Percentiles rank a stretch among this genome's conserved stretches.
phyloP scores from a whole-genome alignment of 2,113 vertebrate genomes.

The Proteles cristata region DNA sequence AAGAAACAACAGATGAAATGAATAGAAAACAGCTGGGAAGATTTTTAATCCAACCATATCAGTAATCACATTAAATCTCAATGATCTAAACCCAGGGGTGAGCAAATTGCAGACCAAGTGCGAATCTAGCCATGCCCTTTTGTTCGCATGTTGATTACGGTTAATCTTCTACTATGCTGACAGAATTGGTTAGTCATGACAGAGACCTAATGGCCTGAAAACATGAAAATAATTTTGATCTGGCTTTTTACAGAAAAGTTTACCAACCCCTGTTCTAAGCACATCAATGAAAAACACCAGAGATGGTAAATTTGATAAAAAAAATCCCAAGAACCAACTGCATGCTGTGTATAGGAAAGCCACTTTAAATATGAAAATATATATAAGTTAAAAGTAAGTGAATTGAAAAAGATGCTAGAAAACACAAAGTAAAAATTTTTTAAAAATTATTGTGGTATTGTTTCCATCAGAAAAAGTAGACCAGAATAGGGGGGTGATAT shows the following conservation, averaged over 20 bases:
- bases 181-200: background rate
- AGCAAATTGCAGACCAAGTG: background rate
- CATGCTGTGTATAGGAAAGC: background rate
- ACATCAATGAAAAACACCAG: background rate
- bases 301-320: background rate
- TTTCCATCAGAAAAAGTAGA: background rate
- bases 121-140: background rate
- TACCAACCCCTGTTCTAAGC: background rate
- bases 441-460: background rate
- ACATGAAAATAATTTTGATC: background rate
- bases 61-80: background rate
- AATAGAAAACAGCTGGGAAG: background rate
- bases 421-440: background rate
- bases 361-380: background rate
- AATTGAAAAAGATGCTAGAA: background rate
- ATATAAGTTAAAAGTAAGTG: background rate
- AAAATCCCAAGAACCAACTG: background rate
- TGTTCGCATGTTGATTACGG: background rate
- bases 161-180: background rate
- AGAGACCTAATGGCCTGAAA: background rate
- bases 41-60: background rate
- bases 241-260: background rate
- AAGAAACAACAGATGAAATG: background rate
- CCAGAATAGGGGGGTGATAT: background rate
- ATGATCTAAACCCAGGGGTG: background rate